Conservation (phyloP, 2,888 invertebrate species). For the Ischnura elegans region DNA sequence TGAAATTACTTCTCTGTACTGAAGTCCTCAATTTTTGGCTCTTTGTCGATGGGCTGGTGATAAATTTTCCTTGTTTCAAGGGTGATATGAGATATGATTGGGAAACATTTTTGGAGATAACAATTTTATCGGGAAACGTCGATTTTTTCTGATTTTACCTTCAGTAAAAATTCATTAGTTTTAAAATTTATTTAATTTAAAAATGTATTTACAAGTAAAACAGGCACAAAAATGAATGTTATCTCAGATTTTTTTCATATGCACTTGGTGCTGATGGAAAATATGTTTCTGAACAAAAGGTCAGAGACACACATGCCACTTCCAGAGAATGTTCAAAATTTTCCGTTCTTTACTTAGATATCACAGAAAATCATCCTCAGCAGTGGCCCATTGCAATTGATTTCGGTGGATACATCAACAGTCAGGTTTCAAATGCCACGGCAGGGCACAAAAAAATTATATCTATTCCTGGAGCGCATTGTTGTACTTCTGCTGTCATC, state of each 20-base stretch:
- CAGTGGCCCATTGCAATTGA: neutral
- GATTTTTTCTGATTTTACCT: too few species aligned
- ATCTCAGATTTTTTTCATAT: neutral
- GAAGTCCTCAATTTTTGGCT: too few species aligned
- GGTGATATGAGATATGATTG: too few species aligned
- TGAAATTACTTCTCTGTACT: too few species aligned
- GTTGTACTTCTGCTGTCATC: neutral
- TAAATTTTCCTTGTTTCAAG: too few species aligned
- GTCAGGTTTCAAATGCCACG: neutral
- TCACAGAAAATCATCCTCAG: neutral
- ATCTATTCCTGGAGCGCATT: neutral
- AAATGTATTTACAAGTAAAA: neutral
- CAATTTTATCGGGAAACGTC: too few species aligned
- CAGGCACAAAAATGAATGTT: neutral
- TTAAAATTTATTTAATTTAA: neutral
- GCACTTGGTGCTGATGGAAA: neutral
- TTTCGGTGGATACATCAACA: neutral
- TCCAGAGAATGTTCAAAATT: neutral
- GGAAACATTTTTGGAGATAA: too few species aligned
- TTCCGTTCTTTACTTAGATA: neutral
- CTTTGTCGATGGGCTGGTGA: too few species aligned
- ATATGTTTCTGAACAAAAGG: neutral
- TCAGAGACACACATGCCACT: neutral
- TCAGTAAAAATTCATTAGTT: neutral
- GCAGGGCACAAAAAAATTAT: neutral